Conservation (phyloP, 2,888 invertebrate species). For the Morpho helenor region DNA sequence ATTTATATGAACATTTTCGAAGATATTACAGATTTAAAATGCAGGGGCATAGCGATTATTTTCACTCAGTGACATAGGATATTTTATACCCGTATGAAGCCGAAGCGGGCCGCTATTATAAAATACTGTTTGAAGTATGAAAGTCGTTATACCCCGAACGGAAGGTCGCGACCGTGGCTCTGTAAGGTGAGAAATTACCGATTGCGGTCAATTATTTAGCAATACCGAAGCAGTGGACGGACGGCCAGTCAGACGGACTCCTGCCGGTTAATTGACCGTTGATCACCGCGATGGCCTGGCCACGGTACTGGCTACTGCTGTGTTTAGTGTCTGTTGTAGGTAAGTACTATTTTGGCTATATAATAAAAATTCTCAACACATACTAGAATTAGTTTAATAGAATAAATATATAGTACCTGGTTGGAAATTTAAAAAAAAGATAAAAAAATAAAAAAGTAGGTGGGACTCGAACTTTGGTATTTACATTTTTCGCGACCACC, state of each 20-base stretch:
- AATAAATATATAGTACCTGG: too few relatives aligned
- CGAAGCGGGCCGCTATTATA: neutral
- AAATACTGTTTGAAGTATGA: slow-evolving; percentile 5
- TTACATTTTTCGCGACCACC: too few relatives aligned
- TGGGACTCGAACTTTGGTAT: too few relatives aligned
- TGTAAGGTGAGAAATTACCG: slow-evolving; percentile 53
- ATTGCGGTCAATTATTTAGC: slow-evolving; percentile 46
- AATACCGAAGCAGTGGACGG: slow-evolving; percentile 46
- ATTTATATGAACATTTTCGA: too few relatives aligned
- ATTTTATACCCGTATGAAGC: too few relatives aligned
- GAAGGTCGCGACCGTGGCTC: slow-evolving; percentile 58
- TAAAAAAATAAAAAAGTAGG: too few relatives aligned
- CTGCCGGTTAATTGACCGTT: slow-evolving; percentile 30
- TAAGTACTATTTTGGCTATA: slow-evolving; percentile 30
- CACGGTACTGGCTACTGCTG: slow-evolving; percentile 32
- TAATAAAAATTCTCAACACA: too few relatives aligned
- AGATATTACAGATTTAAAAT: too few relatives aligned
- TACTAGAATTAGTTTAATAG: too few relatives aligned
- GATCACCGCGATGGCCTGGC: slow-evolving; percentile 32
- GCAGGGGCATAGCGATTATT: too few relatives aligned
- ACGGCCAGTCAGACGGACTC: slow-evolving; percentile 28
- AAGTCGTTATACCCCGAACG: slow-evolving; percentile 18
- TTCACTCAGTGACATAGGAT: too few relatives aligned
- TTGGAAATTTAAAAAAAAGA: too few relatives aligned
- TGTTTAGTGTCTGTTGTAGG: slow-evolving; percentile 35